Conservation (phyloP, 2,797 vertebrate species). For the Poecile montanus region DNA sequence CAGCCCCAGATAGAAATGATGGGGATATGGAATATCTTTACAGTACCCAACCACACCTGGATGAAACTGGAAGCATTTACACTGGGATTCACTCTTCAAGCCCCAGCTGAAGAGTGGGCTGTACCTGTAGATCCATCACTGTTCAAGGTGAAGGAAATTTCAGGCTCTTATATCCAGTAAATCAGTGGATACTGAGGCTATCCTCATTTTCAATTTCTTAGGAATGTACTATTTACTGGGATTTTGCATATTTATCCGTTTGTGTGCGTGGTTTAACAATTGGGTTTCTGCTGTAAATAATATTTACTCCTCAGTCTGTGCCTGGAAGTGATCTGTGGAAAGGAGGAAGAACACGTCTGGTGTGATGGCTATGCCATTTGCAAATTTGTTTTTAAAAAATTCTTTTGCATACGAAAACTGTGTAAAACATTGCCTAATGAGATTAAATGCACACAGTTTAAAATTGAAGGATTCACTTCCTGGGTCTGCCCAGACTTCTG, state of each 20-base stretch:
- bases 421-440: background rate
- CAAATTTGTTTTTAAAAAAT: background rate
- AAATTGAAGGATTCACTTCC: background rate
- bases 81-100: background rate
- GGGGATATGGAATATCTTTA: background rate
- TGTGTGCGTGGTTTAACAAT: background rate
- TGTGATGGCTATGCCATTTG: background rate
- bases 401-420: background rate
- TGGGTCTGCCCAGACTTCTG: background rate
- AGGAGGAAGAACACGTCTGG: background rate
- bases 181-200: background rate
- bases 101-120: background rate
- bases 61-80: background rate
- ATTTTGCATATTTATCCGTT: background rate
- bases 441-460: background rate
- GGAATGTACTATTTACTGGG: background rate
- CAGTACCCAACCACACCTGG: accelerated
- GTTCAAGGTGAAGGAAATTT: background rate
- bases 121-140: background rate
- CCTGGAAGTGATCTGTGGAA: background rate
- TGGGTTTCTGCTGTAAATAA: background rate
- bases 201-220: background rate
- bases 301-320: background rate
- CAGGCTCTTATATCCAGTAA: background rate
- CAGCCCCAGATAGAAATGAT: background rate